Conservation (phyloP, 2,888 invertebrate genomes). For the Tinea semifulvella region DNA sequence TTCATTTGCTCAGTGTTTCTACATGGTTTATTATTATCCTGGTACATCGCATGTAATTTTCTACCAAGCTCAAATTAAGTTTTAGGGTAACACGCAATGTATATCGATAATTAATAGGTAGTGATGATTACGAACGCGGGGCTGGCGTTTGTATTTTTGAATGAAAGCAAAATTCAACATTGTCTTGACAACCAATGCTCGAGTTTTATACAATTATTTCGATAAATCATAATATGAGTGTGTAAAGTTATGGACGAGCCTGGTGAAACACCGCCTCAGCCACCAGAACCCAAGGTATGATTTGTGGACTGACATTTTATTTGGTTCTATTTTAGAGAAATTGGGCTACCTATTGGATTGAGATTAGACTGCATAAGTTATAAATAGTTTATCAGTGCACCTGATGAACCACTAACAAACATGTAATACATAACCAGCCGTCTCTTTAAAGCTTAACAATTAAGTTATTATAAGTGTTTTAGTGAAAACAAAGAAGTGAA, state of each 20-base stretch:
- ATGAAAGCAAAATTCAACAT: constrained; percentile 42
- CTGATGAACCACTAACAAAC: constrained; percentile 10
- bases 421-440: too few species aligned
- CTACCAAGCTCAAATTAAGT: too few species aligned
- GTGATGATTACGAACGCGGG: too few species aligned
- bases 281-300: constrained; percentile 47
- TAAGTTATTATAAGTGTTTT: background rate
- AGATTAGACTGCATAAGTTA: constrained; percentile 28
- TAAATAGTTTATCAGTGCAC: constrained; percentile 45
- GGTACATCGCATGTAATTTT: too few species aligned
- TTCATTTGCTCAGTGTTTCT: too few species aligned
- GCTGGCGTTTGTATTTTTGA: constrained; percentile 28
- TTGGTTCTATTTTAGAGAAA: background rate
- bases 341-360: background rate
- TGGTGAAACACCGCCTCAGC: constrained; percentile 33
- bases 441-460: too few species aligned
- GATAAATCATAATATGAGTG: constrained; percentile 50
- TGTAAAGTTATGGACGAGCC: constrained; percentile 59
- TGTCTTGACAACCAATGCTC: constrained; percentile 54
- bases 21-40: too few species aligned
- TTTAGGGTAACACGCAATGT: too few species aligned
- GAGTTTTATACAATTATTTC: constrained; percentile 36
- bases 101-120: too few species aligned
- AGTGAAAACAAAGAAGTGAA: constrained; percentile 29
- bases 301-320: constrained; percentile 19